Conservation (phyloP, 2,113 vertebrate species). For the Pao palembangensis region DNA sequence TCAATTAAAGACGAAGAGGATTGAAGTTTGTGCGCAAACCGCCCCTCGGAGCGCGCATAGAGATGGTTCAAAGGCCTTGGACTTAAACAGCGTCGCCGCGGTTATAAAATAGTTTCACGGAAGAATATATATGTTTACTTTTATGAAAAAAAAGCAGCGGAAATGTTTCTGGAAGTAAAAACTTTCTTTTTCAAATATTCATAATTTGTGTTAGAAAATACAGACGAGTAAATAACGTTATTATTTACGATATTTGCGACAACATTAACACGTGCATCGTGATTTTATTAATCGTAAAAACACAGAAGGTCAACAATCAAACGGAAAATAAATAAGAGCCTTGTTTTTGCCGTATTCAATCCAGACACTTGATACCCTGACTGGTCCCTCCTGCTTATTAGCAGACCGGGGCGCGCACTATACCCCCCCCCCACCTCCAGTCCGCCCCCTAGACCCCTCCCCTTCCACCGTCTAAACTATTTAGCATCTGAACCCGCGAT, state of each 20-base stretch:
- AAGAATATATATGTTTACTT: background rate
- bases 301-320: background rate
- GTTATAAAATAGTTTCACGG: no score
- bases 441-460: constrained; percentile 65
- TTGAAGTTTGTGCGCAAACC: constrained; percentile 11
- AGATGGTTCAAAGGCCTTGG: no score
- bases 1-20: constrained; percentile 43
- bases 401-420: constrained; percentile 65
- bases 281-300: no score
- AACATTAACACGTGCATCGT: no score
- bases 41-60: background rate
- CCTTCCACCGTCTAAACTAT: constrained; percentile 87
- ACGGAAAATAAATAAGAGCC: constrained; percentile 18
- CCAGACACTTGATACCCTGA: constrained; percentile 46
- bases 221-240: no score
- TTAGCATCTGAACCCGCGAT: constrained; percentile 89
- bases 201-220: no score
- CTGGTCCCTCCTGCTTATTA: constrained; percentile 70
- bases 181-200: no score
- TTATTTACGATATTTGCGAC: no score
- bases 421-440: constrained; percentile 80
- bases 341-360: constrained; percentile 10
- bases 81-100: no score
- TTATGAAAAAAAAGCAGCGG: background rate
- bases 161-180: no score